These are phyloP conservation scores for Lathamus discolor DNA, from an alignment of 2,113 vertebrate species.

Conservation along the genomic window DNA sequence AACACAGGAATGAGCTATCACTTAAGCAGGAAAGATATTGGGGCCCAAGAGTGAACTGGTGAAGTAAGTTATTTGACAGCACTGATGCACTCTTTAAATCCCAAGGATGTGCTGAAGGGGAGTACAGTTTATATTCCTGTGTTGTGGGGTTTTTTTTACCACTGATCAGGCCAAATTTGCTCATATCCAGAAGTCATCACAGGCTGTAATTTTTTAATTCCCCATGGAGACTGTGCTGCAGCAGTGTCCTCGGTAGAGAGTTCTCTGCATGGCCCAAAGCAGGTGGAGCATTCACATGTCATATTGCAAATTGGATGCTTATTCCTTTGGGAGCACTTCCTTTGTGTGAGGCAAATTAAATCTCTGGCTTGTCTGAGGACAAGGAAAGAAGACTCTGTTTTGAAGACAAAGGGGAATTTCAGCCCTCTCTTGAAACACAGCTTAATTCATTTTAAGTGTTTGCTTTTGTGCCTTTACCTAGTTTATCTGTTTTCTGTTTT, in stretches of 20 bases:
- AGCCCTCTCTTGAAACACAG: not conserved
- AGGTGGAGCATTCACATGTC: not conserved
- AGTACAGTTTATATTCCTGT: not conserved
- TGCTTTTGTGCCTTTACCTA: not conserved
- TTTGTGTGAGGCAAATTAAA: constrained; percentile 32
- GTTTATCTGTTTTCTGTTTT: not conserved
- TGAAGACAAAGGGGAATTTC: constrained; percentile 16
- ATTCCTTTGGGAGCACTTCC: constrained; percentile 16
- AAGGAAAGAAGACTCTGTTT: not conserved
- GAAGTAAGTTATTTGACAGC: not conserved
- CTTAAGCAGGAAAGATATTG: not conserved
- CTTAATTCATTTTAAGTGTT: not conserved
- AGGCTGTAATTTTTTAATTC: not conserved
- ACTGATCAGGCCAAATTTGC: not conserved
- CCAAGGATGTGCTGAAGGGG: not conserved
- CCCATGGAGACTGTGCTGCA: not conserved
- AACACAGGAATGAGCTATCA: not conserved
- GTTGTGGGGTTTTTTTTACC: not conserved
- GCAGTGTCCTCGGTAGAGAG: not conserved
- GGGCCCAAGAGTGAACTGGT: not conserved
- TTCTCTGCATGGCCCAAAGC: not conserved
- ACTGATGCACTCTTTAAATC: not conserved
- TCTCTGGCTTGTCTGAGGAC: not conserved
- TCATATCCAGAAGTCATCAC: not conserved
- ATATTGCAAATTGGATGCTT: not conserved